Conservation (phyloP, 2,113 vertebrate species). For the Meleagris gallopavo region DNA sequence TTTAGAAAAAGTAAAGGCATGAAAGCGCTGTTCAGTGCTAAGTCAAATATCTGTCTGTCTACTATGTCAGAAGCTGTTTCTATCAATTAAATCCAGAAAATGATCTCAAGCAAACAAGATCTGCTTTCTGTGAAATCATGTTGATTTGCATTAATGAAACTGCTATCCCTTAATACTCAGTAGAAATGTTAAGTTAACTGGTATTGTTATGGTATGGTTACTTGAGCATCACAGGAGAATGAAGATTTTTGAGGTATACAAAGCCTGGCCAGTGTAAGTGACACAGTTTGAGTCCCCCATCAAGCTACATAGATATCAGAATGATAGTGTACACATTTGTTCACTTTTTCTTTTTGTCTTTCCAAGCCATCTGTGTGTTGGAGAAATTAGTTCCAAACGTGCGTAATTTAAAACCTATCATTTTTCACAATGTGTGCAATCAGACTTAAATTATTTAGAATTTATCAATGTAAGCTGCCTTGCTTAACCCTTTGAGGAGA, state of each 20-base stretch:
- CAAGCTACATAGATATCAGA: background rate
- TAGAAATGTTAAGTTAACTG: background rate
- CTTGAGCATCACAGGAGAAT: background rate
- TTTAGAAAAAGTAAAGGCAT: background rate
- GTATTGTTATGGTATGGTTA: background rate
- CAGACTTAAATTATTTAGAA: conserved; percentile 37
- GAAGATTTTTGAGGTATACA: background rate
- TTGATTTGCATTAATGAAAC: background rate
- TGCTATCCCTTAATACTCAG: background rate
- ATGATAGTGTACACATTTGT: background rate
- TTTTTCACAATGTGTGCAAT: conserved; percentile 45
- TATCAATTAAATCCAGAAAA: background rate
- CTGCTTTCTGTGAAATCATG: background rate
- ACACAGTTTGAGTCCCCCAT: background rate
- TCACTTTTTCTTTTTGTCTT: conserved; percentile 29
- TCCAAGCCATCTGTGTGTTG: conserved; percentile 29
- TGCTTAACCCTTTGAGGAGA: background rate
- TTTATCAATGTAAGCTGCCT: background rate
- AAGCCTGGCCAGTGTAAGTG: background rate
- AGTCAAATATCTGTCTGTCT: conserved; percentile 15
- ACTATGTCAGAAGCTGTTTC: background rate
- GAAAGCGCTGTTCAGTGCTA: background rate
- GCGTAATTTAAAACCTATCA: conserved; percentile 11
- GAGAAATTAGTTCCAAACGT: conserved; percentile 39
- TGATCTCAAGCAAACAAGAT: background rate